phyloP scores from a whole-genome alignment of 2,113 vertebrate genomes.

The Mesoclemmys tuberculata region DNA sequence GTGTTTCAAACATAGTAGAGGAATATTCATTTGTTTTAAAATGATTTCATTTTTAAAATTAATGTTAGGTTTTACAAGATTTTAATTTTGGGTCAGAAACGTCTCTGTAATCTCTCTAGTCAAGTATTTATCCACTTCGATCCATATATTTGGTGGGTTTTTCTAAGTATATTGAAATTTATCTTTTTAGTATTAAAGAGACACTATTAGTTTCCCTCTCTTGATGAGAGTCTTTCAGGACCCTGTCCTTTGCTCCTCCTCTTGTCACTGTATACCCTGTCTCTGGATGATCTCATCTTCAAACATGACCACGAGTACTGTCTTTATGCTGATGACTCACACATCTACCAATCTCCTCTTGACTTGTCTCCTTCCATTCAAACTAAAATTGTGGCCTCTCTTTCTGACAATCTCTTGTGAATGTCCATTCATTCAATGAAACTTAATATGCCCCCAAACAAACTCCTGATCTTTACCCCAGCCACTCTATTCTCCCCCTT shows the following conservation, averaged over 20 bases:
- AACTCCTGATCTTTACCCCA: not conserved
- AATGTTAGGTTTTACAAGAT: not conserved
- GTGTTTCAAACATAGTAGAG: not conserved
- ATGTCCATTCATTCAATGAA: accelerated
- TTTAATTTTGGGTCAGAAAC: not conserved
- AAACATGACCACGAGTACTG: not conserved
- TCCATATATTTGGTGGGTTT: not conserved
- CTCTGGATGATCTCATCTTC: not conserved
- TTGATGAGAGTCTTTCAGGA: not conserved
- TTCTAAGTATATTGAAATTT: not conserved
- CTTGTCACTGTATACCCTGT: not conserved
- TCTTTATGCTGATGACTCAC: not conserved
- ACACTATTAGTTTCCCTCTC: not conserved
- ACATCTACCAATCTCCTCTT: not conserved
- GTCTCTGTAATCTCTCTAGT: not conserved
- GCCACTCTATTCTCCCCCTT: not conserved
- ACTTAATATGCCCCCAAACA: not conserved
- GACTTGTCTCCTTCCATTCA: not conserved
- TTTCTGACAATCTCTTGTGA: not conserved
- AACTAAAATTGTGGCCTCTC: not conserved
- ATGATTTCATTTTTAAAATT: not conserved
- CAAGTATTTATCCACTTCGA: not conserved
- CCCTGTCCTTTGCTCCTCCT: not conserved
- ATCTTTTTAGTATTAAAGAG: not conserved
- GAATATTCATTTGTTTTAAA: not conserved